A percentile compares a stretch with the other conserved stretches of the same genome.
These are phyloP conservation scores for Patella caerulea DNA, from an alignment of 2,888 invertebrate species.

Conservation along the genomic window DNA sequence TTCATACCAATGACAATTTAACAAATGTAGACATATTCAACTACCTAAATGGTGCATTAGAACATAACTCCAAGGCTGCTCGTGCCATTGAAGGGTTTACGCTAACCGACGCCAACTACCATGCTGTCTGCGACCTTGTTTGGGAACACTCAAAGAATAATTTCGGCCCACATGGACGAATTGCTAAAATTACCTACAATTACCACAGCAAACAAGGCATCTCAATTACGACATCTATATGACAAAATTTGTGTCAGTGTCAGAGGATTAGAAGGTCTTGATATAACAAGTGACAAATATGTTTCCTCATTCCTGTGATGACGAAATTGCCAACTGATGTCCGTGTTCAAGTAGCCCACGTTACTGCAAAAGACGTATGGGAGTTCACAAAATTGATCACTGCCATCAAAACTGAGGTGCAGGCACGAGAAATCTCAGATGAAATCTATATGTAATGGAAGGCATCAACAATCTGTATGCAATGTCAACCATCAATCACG, in stretches of 20 bases:
- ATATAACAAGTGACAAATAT: conserved; percentile 1
- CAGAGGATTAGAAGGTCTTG: not conserved
- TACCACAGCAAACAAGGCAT: not conserved
- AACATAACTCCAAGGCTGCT: not conserved
- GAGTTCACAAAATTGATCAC: not conserved
- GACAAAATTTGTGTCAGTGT: not conserved
- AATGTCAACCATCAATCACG: not conserved
- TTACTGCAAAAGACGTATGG: not conserved
- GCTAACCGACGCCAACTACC: not conserved
- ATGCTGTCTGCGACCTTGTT: not conserved
- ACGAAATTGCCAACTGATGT: conserved; percentile 12
- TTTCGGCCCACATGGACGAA: conserved; percentile 1
- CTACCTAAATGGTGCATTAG: not conserved
- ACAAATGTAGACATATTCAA: conserved; percentile 1
- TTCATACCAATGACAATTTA: not conserved
- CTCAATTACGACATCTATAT: not conserved
- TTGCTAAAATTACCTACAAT: not conserved
- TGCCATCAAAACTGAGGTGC: not conserved
- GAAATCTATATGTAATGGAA: not conserved
- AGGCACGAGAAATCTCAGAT: not conserved
- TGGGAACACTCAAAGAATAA: not conserved
- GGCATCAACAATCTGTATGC: conserved; percentile 8
- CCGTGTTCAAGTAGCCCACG: not conserved
- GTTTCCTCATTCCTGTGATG: conserved; percentile 18
- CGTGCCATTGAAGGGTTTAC: not conserved